Conservation (phyloP, 1,140 invertebrate species). For the Reticulitermes speratus region DNA sequence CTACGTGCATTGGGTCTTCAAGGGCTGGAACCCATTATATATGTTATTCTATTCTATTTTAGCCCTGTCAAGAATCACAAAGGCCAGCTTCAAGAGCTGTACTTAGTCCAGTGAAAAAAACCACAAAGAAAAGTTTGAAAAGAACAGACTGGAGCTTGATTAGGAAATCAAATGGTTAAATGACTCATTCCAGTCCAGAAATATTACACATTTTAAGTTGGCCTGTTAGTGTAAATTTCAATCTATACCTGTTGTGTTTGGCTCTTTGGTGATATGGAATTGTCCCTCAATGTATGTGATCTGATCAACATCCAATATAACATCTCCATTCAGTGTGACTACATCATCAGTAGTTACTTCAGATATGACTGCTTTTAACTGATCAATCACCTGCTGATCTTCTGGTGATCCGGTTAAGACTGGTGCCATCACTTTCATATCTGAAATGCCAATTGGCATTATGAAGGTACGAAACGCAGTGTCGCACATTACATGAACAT, state of each 20-base stretch:
- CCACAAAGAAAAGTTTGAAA: too few species aligned
- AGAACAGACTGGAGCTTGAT: too few species aligned
- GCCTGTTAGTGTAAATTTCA: not conserved
- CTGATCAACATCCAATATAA: slow-evolving; percentile 22
- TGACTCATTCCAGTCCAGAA: too few species aligned
- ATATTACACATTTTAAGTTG: not conserved
- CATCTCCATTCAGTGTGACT: slow-evolving; percentile 24
- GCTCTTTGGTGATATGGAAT: not conserved
- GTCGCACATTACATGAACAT: too few species aligned
- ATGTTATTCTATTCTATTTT: too few species aligned
- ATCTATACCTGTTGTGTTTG: not conserved
- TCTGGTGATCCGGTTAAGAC: not conserved
- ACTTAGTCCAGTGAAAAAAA: too few species aligned
- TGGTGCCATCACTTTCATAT: not conserved
- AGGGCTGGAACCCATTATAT: too few species aligned
- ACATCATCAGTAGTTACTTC: not conserved
- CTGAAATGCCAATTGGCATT: not conserved
- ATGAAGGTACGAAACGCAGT: too few species aligned
- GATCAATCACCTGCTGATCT: not conserved
- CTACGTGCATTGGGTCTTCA: too few species aligned
- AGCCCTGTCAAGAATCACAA: too few species aligned
- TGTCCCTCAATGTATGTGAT: slow-evolving; percentile 26
- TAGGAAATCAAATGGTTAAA: too few species aligned
- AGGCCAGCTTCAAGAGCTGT: too few species aligned
- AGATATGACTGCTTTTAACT: not conserved